Evolutionary conservation across 2,888 invertebrate species (phyloP).

Genomic region (Tholera decimalis): DNA sequence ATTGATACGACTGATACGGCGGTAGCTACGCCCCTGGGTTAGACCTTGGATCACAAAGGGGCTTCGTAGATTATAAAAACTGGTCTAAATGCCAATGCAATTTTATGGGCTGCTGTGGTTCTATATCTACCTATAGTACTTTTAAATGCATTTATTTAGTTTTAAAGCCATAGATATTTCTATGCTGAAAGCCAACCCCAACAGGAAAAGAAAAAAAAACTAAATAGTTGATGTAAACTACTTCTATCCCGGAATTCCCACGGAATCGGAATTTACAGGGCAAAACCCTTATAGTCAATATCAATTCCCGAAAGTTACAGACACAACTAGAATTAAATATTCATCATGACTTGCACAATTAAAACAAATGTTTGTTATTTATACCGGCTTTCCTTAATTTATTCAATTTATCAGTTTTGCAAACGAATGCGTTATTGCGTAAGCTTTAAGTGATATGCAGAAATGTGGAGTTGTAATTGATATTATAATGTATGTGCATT

Average conservation of each 20-base stretch:
- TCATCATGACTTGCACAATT: neutral
- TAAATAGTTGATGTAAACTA: too few relatives aligned
- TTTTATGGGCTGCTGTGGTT: conserved; percentile 15
- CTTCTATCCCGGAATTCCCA: too few relatives aligned
- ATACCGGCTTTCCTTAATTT: neutral
- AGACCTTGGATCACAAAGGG: conserved; percentile 39
- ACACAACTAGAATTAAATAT: too few relatives aligned
- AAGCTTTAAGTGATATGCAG: conserved; percentile 11
- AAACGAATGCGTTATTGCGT: neutral
- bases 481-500: conserved; percentile 25
- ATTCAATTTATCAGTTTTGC: neutral
- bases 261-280: too few relatives aligned
- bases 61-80: conserved; percentile 44
- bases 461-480: conserved; percentile 29
- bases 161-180: neutral
- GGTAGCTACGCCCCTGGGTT: too few relatives aligned
- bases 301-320: too few relatives aligned
- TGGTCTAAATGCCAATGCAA: conserved; percentile 32
- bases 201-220: too few relatives aligned
- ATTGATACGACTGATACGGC: too few relatives aligned
- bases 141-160: neutral
- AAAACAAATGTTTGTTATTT: neutral
- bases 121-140: conserved; percentile 16
- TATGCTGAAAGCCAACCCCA: too few relatives aligned
- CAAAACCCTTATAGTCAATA: too few relatives aligned